Evolutionary conservation across 2,888 invertebrate species (phyloP), one percentile per base, ranked within the genome.

Genomic region (Pyrocoelia pectoralis): DNA sequence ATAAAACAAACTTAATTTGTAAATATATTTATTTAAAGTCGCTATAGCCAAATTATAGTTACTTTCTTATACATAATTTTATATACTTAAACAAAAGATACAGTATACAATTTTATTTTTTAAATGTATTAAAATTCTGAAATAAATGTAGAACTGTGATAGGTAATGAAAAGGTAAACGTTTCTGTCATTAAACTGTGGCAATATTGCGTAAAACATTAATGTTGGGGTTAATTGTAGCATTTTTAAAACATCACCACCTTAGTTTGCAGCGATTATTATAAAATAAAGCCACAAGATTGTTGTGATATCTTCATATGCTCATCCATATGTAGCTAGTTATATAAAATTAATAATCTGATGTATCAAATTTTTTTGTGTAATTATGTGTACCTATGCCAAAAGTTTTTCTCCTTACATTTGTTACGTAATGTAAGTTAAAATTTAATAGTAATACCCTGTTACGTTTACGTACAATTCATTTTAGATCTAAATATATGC

Each of bases 231-330:
- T 24, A 24, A 24, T 24, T 24, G 24, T 24, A 24, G 6, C 3
- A 6, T 24, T 24, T 24, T 24, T 24, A 24, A 24, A 24, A 24
- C 24, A 24, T 24, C 24, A 24, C 24, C 24, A 24, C 24, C 24
- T 24, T 24, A 24, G 24, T 24, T 24, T 24, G 3, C 24, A 24
- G 24, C 6, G 24, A 24, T 24, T 24, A 24, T 24, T 33, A 8
- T 10, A 33, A 33, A n/a, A 33, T 33, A 24, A 56, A 29, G 65
- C 65, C 65, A 65, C 65, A 55, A 57, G 53, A 50, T 53, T 43
- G 48, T 78, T 80, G 79, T 80, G 79, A 80, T 79, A 79, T 76
- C 73, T 77, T 73, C 75, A 75, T 78, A 79, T 79, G 78, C 79
- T 79, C 58, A 63, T 63, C 78, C 13, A 77, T 76, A 75, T 70